phyloP scores from a whole-genome alignment of 92 coral and sea anemone genomes.

The Parazoanthus swiftii region DNA sequence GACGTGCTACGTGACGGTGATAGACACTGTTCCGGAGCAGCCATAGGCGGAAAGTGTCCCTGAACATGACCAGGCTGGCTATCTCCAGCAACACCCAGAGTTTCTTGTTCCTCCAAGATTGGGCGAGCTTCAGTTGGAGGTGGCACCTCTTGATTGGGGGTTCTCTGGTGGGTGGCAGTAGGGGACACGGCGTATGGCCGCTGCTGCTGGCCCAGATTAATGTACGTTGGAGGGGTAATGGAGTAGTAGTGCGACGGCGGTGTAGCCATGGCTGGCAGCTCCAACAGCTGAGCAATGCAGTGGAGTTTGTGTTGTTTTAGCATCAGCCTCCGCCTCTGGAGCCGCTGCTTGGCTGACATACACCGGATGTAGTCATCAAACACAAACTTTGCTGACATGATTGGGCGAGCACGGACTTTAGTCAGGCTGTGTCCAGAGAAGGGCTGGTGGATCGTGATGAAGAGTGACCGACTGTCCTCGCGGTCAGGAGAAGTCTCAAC shows the following conservation, averaged over 20 bases:
- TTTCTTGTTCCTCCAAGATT: conserved; percentile 4
- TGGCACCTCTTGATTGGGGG: conserved; percentile 27
- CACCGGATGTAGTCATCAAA: conserved; percentile 99
- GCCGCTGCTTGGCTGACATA: conserved; percentile 97
- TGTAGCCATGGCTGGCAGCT: conserved; percentile 95
- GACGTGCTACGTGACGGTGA: conserved; percentile 74
- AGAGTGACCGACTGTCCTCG: conserved; percentile 97
- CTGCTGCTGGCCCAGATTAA: conserved; percentile 71
- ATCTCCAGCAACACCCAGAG: conserved; percentile 18
- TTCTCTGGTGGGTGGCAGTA: conserved; percentile 45
- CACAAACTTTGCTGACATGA: conserved; percentile 93
- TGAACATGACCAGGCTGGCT: conserved; percentile 4
- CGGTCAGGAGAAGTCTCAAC: conserved; percentile 97
- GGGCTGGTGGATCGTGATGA: conserved; percentile 98
- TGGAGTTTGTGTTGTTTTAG: conserved; percentile 93
- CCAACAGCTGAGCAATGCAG: conserved; percentile 93
- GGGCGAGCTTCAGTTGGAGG: conserved; percentile 33
- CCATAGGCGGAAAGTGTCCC: conserved; percentile 55
- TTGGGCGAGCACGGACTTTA: conserved; percentile 89
- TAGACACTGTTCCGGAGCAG: conserved; percentile 82
- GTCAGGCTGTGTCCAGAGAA: conserved; percentile 86
- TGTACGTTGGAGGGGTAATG: conserved; percentile 90
- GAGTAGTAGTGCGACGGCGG: conserved; percentile 89
- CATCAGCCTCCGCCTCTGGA: conserved; percentile 90
- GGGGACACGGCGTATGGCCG: conserved; percentile 58